Percentiles rank a stretch among this genome's conserved stretches.
Conservation (phyloP, 2,113 vertebrate species). For the Lonchura striata region DNA sequence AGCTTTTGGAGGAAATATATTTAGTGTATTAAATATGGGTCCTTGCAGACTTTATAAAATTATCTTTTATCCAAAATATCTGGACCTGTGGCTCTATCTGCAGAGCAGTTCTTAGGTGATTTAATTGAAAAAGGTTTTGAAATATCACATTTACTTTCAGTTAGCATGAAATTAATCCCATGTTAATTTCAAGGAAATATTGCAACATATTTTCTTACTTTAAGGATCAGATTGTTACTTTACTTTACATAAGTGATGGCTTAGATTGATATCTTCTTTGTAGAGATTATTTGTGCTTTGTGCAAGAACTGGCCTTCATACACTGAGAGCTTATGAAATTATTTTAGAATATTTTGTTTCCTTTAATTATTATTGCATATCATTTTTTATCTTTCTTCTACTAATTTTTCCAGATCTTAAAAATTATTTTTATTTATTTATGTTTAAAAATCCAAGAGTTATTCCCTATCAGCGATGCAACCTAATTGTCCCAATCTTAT, state of each 20-base stretch:
- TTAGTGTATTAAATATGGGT: background rate
- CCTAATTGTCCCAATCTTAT: background rate
- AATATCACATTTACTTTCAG: background rate
- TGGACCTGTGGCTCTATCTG: background rate
- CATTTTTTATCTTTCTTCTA: background rate
- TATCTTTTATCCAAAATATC: background rate
- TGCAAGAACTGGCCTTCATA: background rate
- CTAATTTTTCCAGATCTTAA: background rate
- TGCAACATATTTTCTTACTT: background rate
- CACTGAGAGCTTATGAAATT: background rate
- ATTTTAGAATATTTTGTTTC: background rate
- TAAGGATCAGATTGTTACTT: background rate
- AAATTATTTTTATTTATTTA: background rate
- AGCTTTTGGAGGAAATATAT: background rate
- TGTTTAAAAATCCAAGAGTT: accelerated
- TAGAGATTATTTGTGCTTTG: background rate
- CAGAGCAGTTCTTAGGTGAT: background rate
- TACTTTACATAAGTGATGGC: background rate
- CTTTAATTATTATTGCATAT: background rate
- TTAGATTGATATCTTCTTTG: background rate
- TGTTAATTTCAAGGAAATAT: background rate
- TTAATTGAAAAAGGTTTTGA: background rate
- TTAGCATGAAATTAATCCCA: background rate
- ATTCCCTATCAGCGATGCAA: background rate
- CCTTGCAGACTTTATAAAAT: background rate